Evolutionary conservation across 1,140 invertebrate genomes (phyloP), one percentile per base, ranked within the genome.

Genomic region (Drosophila prosaltans): DNA sequence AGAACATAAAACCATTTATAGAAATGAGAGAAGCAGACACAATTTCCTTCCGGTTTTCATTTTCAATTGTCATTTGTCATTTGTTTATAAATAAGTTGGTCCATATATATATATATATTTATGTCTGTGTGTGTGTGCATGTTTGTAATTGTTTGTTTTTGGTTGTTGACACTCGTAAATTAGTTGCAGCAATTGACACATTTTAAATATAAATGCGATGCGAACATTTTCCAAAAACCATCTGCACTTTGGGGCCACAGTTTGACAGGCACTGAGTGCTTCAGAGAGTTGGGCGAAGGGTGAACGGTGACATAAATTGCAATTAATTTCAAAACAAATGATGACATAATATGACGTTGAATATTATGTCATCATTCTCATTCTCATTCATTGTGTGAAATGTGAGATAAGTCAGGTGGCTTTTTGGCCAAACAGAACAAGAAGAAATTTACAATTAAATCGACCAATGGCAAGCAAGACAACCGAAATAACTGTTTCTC

Each of bases 1-100:
- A 59, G 83, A 78, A 89, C 80, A 83, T 72, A 84, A 89, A 51
- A 84, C 84, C 83, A 88, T 88, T 89, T 80, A 88, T 78, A 78
- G 84, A 89, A 89, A 86, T 66, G 80, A 65, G 74, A 78, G 74
- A 68, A 65, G 77, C 80, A 88, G 84, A 89, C 83, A 89, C 83
- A 67, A 78, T 89, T 88, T 88, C 84, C 84, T 88, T 88, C 84
- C 84, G 84, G 85, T 84, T 89, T 89, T 78, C 60, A 62, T 84
- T 78, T 88, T 78, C 84, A 88, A 88, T 88, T 88, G 84, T 77
- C 83, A 65, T 83, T 88, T 85, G 82, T 88, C 83, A 82, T 86
- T 86, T 86, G 84, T 86, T 88, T 86, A 88, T 88, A 86, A 83
- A 86, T 83, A 89, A 81, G 65, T 78, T 78, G 74, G 32, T 10